Evolutionary conservation across 2,888 invertebrate genomes (phyloP), one percentile per base, ranked within the genome.

Genomic region (Erebia aethiops): DNA sequence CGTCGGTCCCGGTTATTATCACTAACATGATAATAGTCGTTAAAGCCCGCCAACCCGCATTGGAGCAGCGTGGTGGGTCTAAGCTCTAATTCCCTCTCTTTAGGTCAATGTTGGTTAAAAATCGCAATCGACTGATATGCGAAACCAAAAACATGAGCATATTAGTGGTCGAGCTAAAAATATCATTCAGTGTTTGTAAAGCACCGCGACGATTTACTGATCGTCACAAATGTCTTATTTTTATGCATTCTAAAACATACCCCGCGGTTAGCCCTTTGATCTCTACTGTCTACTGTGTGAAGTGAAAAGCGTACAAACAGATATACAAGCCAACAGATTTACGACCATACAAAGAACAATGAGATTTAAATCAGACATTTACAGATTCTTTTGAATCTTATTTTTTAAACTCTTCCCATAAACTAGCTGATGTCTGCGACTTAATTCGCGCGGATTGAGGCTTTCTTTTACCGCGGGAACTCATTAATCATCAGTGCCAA

Each of bases 261-360:
- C 13, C 35, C 14, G 60, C 35, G 56, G 56, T 56, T 56, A 13
- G 11, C 21, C 56, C 60, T 60, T 60, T 60, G 60, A 60, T 60
- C 60, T 57, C n/a, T n/a, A n/a, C n/a, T n/a, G n/a, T 14, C 4
- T n/a, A 10, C 21, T 57, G 57, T 57, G 57, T 26, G 26, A 35
- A n/a, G n/a, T 60, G 60, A 16, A 60, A 60, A 35, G 11, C 43
- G 11, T 46, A 41, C 41, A 60, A 41, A 41, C 41, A 60, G 9
- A 60, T 16, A 16, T 9, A 8, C 41, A 41, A 16, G 10, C n/a
- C 16, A 35, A 41, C 57, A n/a, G 57, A 57, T 57, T 57, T 57
- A 26, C n/a, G 21, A 26, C 41, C 10, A n/a, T 14, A 26, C 41
- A n/a, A n/a, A 60, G 60, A 60, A 60, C 60, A 16, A n/a, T 16